Base-by-base conservation (phyloP, 1,140 invertebrate genomes). In the Phthorimaea operculella region DNA sequence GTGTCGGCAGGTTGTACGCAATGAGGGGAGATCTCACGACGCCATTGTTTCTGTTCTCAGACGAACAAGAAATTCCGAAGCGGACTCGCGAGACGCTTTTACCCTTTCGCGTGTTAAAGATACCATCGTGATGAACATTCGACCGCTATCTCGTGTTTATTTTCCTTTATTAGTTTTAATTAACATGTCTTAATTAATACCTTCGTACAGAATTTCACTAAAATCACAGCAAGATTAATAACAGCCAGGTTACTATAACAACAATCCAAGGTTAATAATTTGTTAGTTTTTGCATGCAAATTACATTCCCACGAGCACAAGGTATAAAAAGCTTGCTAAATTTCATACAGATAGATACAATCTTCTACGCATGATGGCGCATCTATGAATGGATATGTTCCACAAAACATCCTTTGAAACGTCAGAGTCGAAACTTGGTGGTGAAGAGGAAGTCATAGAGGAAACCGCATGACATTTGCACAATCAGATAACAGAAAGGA, bases 11-110 rank as follows among this genome's bases (percentile, higher is more conserved):
- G 53, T 58, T 59, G 57, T 61, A 47, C 53, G 57, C 59, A 57
- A 59, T 65, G 62, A 59, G 65, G 71, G 62, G 55, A 72, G 68
- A 73, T 83, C 80, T 79, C 80, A 82, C 79, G 76, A 73, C 54
- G 70, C 70, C 64, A 82, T 83, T 80, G 79, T 83, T 76, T 74
- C 64, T 70, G 68, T 77, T 77, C 66, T 66, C 62, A 57, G 60
- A 60, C 54, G 56, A 66, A 72, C 67, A 73, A 78, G 73, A 78
- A 72, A 76, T 76, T 76, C 63, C 66, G 68, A 64, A 39, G 56
- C 63, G 59, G 55, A 47, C 55, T 52, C 33, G 55, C 51, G 61
- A 58, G 66, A 64, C 70, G 70, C 78, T 80, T 78, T 79, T 75
- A 79, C 74, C 65, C 60, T 77, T 70, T 74, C 66, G 68, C 68